Evolutionary conservation across 2,113 vertebrate species (phyloP), one percentile per base, ranked within the genome.

Genomic region (Aramus guarauna): DNA sequence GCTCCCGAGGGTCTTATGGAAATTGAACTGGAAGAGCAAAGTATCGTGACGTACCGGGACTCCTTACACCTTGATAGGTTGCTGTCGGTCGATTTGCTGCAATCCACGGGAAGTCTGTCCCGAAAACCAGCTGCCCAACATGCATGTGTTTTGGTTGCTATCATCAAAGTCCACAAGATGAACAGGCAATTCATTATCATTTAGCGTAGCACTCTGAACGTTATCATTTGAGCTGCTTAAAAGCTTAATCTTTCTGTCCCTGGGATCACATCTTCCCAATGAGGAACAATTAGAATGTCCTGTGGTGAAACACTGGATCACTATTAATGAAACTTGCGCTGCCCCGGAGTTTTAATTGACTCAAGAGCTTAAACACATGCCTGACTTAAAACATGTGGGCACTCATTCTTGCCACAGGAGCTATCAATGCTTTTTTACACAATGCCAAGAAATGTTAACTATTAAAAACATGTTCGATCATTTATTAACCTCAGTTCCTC

Each of bases 281-380:
- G 30, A 91, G 84, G 80, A 92, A 59, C 80, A 96, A 91, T 89
- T 89, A 91, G 29, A 78, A 83, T 67, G 87, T 92, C 89, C 93
- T 92, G 76, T 77, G 86, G 73, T 68, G 94, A 96, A 96, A 95
- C 36, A 30, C 9, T 63, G 68, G 47, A 71, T 69, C 71, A 67
- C 71, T 84, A 89, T 47, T 89, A 67, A 91, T 81, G 86, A 84
- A 92, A 92, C 89, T 55, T 84, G 80, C 4, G 16, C 86, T 94
- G 56, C 76, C 68, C 76, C 45, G 53, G 63, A 89, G 91, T 94
- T 95, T 91, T 92, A 92, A 87, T 62, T 92, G 74, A 53, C 53
- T 83, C 56, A 15, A 68, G 68, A 36, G 60, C 71, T 95, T 47
- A 94, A 91, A 81, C 52, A 84, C 52, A 89, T 5, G 64, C 86